Percentiles rank a stretch among this genome's conserved stretches.
phyloP scores from a whole-genome alignment of 2,888 invertebrate genomes.

The Branchipolynoe longqiensis region DNA sequence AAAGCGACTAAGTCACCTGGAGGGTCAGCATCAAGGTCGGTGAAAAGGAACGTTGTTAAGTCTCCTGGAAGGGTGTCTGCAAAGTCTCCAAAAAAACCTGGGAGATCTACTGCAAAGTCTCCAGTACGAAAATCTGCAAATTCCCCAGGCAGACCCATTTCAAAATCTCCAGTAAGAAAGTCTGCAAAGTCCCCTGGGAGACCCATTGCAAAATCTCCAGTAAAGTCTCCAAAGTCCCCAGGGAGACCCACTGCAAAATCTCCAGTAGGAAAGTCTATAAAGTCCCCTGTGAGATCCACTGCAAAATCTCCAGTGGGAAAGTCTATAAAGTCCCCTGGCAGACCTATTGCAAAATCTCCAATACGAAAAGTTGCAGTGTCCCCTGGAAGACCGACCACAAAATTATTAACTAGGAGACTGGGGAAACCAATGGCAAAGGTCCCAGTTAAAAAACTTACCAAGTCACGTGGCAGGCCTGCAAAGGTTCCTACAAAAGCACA shows the following conservation, averaged over 20 bases:
- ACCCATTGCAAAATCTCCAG: neutral
- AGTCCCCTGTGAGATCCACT: too few species aligned
- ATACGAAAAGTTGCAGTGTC: too few species aligned
- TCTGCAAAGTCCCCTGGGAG: neutral
- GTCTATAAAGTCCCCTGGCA: neutral
- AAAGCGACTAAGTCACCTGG: neutral
- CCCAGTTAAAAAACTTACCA: neutral
- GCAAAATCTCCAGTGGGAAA: neutral
- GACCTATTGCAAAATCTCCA: too few species aligned
- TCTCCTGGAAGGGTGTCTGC: neutral
- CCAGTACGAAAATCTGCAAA: neutral
- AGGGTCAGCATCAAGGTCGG: neutral
- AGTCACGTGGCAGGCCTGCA: neutral
- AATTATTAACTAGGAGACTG: too few species aligned
- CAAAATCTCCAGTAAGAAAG: conserved; percentile 5
- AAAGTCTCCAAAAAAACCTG: neutral
- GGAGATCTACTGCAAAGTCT: neutral
- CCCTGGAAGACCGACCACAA: too few species aligned
- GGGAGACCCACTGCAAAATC: conserved; percentile 10
- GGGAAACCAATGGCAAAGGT: neutral
- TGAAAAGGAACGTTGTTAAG: neutral
- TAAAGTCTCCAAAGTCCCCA: conserved; percentile 6
- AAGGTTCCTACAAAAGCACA: conserved; percentile 1
- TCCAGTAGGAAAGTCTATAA: neutral
- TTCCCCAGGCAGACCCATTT: neutral